Conservation (phyloP, 2,888 invertebrate species). For the Myopa tessellatipennis region DNA sequence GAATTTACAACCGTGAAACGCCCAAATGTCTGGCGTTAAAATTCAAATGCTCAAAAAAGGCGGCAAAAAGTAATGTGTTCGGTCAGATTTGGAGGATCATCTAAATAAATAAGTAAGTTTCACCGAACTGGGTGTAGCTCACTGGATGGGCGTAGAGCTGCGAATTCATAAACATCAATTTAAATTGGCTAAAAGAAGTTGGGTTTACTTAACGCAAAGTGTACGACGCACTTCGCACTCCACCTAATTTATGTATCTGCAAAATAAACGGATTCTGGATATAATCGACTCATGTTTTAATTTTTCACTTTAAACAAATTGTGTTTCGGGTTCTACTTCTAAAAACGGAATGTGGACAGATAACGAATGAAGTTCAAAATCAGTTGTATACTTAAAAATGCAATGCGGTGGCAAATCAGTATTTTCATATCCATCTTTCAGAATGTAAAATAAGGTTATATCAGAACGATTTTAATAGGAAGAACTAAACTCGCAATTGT, state of each 20-base stretch:
- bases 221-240: neutral
- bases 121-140: conserved; percentile 9
- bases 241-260: neutral
- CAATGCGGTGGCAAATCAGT: no score
- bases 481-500: no score
- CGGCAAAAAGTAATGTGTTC: neutral
- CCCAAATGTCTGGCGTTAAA: conserved; percentile 69
- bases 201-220: neutral
- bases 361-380: no score
- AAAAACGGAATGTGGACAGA: no score
- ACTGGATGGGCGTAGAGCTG: conserved; percentile 16
- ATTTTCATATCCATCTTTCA: no score
- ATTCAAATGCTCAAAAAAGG: conserved; percentile 58
- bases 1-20: conserved; percentile 69
- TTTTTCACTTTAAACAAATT: no score
- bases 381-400: no score
- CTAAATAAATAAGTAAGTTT: conserved; percentile 26
- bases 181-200: conserved; percentile 3
- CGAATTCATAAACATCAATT: conserved; percentile 28
- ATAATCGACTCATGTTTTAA: no score
- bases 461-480: no score
- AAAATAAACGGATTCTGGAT: neutral
- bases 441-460: no score
- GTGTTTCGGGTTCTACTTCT: no score
- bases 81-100: neutral